A percentile compares a stretch with the other conserved stretches of the same genome.
Evolutionary conservation across 2,888 invertebrate genomes (phyloP).

Genomic region (Leptodirus hochenwartii): DNA sequence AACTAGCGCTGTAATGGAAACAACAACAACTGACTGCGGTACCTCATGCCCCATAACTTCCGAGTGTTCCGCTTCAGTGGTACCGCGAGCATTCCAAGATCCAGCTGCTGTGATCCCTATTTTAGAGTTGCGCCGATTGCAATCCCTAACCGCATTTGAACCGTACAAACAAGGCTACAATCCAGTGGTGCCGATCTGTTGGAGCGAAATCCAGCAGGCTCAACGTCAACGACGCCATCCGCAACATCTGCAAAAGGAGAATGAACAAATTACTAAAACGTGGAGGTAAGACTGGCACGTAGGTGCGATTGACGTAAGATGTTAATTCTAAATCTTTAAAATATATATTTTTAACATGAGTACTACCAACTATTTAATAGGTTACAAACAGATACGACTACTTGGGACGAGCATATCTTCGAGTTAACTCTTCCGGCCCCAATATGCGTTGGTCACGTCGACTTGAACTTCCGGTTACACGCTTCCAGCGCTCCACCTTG

Average conservation of each 20-base stretch:
- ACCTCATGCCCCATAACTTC: too few relatives aligned
- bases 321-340: too few relatives aligned
- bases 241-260: constrained; percentile 52
- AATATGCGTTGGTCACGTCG: constrained; percentile 71
- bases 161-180: constrained; percentile 51
- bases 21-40: too few relatives aligned
- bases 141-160: constrained; percentile 61
- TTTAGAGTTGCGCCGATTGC: constrained; percentile 35
- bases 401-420: constrained; percentile 86
- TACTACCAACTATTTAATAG: too few relatives aligned
- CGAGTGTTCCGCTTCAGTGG: too few relatives aligned
- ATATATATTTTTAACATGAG: too few relatives aligned
- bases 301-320: too few relatives aligned
- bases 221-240: constrained; percentile 79
- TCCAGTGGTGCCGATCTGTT: constrained; percentile 82
- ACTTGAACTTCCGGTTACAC: constrained; percentile 71
- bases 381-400: constrained; percentile 68
- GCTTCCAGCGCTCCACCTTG: constrained; percentile 43
- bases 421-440: constrained; percentile 71
- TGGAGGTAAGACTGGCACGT: too few relatives aligned
- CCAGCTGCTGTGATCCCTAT: constrained; percentile 19
- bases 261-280: constrained; percentile 55
- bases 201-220: constrained; percentile 85
- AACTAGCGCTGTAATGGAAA: too few relatives aligned
- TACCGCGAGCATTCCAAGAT: too few relatives aligned